Base-by-base conservation (phyloP, 2,888 invertebrate species). In the Abrostola tripartita region DNA sequence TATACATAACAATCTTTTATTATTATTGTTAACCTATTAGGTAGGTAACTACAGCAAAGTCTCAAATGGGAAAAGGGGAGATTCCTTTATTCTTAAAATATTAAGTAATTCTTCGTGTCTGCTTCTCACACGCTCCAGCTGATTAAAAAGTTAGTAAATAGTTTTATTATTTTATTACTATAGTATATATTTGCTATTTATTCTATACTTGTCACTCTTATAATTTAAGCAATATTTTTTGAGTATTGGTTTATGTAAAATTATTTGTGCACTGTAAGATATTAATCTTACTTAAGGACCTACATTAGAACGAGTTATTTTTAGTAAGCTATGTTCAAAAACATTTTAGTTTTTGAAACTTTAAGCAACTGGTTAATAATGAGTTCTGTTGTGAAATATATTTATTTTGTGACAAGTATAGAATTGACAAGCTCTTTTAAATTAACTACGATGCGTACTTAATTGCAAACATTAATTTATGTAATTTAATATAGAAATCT, bases 401-500 rank as follows among this genome's bases (percentile, higher is more conserved):
- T 36, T 10, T 55, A 14, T 11, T 47, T 8, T 38, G 37, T 61
- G 57, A 50, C 60, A 67, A 74, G 38, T 52, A 67, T 62, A 74
- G 38, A 61, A 53, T 61, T 63, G 37, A 24, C 1, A 41, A 0
- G 11, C 37, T n/a, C 0, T 54, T 52, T 50, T 50, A 63, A 49
- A 51, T 49, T 57, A 44, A 10, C 12, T 47, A 47, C 6, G 64
- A 58, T 50, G 11, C 64, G 40, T 68, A 61, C 66, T 60, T 60
- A 61, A 62, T 54, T 61, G 54, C 38, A n/a, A 67, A 61, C 6
- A 42, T 40, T 62, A 58, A 70, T 78, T 65, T 65, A 67, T 61
- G 61, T 67, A 69, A 71, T 64, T 61, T 52, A 61, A 47, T 74
- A 55, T 47, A 52, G 57, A 61, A 59, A 61, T 68, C 49, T 68